These are phyloP conservation scores for Lasiurus cinereus DNA, from an alignment of 2,113 vertebrate species.

Conservation along the genomic window DNA sequence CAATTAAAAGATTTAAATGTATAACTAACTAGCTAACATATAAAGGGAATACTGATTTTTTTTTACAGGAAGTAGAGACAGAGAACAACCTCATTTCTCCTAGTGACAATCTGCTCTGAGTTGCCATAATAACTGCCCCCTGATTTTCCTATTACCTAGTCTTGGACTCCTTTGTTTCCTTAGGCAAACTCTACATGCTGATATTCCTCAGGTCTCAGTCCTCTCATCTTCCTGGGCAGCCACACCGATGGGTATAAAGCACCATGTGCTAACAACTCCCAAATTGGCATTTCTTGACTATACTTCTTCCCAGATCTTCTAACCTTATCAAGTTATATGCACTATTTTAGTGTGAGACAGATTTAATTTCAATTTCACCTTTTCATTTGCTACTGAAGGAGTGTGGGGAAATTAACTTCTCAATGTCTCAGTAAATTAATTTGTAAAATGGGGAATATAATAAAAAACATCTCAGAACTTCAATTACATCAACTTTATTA, in stretches of 20 bases:
- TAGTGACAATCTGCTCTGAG: neutral
- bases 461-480: slow-evolving; percentile 14
- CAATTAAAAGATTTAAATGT: no score
- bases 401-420: neutral
- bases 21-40: no score
- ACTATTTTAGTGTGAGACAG: neutral
- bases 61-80: no score
- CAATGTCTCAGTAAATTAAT: neutral
- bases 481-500: neutral
- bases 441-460: neutral
- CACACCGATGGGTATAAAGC: neutral
- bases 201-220: neutral
- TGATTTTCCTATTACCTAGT: neutral
- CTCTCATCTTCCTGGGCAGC: neutral
- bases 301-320: neutral
- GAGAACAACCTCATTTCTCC: neutral
- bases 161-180: neutral
- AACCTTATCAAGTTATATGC: neutral
- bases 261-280: neutral
- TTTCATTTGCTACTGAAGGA: neutral
- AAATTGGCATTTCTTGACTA: neutral
- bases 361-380: neutral
- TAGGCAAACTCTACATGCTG: neutral
- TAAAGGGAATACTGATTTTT: no score
- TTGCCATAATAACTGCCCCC: neutral